These are phyloP conservation scores for Macquaria ambigua DNA, from an alignment of 2,113 vertebrate genomes.

Conservation along the genomic window DNA sequence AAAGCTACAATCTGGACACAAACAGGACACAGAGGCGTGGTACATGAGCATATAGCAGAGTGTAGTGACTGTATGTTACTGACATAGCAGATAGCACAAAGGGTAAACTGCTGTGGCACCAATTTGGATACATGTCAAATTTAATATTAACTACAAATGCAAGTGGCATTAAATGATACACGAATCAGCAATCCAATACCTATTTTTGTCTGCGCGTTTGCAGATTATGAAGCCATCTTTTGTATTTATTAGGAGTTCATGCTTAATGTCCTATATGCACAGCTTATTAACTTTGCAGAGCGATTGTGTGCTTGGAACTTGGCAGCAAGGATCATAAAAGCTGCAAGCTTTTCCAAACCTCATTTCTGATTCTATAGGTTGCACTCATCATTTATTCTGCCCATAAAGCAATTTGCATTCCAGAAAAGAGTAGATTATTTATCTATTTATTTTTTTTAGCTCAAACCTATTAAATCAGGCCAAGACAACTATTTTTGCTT, in stretches of 20 bases:
- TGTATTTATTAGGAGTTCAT: conserved; percentile 4
- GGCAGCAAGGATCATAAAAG: conserved; percentile 31
- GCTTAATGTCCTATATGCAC: conserved; percentile 6
- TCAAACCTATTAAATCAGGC: conserved; percentile 31
- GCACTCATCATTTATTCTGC: conserved; percentile 46
- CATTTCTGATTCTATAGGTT: conserved; percentile 38
- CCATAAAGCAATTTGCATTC: conserved; percentile 37
- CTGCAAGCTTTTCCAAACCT: conserved; percentile 25
- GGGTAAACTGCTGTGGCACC: neutral
- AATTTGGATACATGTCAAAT: neutral
- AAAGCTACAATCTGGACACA: conserved; percentile 92
- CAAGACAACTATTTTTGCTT: conserved; percentile 12
- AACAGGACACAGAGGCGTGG: neutral
- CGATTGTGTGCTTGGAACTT: conserved; percentile 24
- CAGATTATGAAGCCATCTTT: conserved; percentile 9
- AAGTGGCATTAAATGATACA: neutral
- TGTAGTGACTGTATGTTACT: neutral
- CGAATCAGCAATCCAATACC: neutral
- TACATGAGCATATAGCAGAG: neutral
- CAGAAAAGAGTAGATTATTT: conserved; percentile 13
- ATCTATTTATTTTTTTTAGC: neutral
- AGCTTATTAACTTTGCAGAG: conserved; percentile 32
- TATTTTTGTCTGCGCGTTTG: neutral
- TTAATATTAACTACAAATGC: neutral
- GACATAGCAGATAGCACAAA: neutral